Percentiles rank a stretch among this genome's conserved stretches.
Conservation (phyloP, 2,797 vertebrate species). For the Xerus rutilus region DNA sequence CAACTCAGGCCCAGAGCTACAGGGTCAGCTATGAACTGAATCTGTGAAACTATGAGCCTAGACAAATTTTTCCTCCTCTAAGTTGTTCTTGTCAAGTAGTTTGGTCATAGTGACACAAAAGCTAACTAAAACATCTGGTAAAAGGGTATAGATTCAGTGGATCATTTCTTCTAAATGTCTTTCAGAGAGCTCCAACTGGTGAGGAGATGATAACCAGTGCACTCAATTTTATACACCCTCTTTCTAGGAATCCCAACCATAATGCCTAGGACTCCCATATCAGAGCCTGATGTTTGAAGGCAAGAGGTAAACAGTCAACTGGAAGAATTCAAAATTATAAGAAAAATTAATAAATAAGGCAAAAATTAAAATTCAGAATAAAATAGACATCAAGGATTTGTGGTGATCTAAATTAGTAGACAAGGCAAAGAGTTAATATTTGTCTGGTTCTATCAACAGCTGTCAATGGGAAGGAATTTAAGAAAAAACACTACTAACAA, state of each 20-base stretch:
- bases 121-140: background rate
- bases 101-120: too few species aligned
- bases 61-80: too few species aligned
- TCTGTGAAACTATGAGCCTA: too few species aligned
- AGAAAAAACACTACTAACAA: slow-evolving; percentile 49
- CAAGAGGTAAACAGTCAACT: background rate
- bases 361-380: slow-evolving; percentile 18
- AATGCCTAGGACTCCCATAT: background rate
- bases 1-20: too few species aligned
- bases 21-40: too few species aligned
- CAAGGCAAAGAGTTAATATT: slow-evolving; percentile 31
- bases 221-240: background rate
- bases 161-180: slow-evolving; percentile 12
- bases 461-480: slow-evolving; percentile 8
- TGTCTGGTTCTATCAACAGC: slow-evolving; percentile 45
- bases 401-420: background rate
- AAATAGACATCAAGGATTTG: slow-evolving; percentile 9
- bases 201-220: background rate
- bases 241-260: background rate
- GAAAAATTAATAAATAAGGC: background rate
- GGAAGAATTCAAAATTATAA: slow-evolving; percentile 25
- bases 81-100: too few species aligned
- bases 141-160: background rate
- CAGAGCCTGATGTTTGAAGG: background rate
- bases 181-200: background rate